These are phyloP conservation scores for Subacronicta megacephala DNA, from an alignment of 2,888 invertebrate species.

Conservation along the genomic window DNA sequence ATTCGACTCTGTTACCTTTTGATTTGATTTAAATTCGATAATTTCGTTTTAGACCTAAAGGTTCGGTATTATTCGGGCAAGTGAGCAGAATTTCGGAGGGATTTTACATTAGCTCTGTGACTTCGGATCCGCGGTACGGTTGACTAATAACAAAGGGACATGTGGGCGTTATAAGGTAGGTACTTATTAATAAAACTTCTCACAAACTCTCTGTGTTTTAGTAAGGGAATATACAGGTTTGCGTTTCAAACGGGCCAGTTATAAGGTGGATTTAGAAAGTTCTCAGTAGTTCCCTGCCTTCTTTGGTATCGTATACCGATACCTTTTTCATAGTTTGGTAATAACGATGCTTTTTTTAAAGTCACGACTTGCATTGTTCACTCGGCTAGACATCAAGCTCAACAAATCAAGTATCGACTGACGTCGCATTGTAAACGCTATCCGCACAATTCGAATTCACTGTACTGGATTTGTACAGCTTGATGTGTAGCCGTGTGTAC, in stretches of 20 bases:
- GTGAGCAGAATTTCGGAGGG: conserved; percentile 25
- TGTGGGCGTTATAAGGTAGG: conserved; percentile 44
- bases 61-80: conserved; percentile 25
- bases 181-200: conserved; percentile 41
- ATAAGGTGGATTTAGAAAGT: too few relatives aligned
- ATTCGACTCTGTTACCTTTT: background rate
- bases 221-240: conserved; percentile 21
- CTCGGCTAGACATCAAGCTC: too few relatives aligned
- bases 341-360: too few relatives aligned
- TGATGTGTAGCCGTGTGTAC: too few relatives aligned
- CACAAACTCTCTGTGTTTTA: conserved; percentile 20
- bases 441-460: too few relatives aligned
- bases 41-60: background rate
- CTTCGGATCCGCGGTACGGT: conserved; percentile 39
- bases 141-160: conserved; percentile 50
- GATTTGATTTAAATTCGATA: conserved; percentile 12
- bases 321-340: too few relatives aligned
- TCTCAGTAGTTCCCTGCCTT: too few relatives aligned
- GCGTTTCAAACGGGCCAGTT: background rate
- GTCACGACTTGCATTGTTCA: too few relatives aligned
- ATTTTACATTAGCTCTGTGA: conserved; percentile 38
- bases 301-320: too few relatives aligned
- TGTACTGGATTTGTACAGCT: too few relatives aligned
- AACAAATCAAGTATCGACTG: too few relatives aligned
- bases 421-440: too few relatives aligned